Evolutionary conservation across 2,888 invertebrate species (phyloP).

Genomic region (Prenolepis imparis): DNA sequence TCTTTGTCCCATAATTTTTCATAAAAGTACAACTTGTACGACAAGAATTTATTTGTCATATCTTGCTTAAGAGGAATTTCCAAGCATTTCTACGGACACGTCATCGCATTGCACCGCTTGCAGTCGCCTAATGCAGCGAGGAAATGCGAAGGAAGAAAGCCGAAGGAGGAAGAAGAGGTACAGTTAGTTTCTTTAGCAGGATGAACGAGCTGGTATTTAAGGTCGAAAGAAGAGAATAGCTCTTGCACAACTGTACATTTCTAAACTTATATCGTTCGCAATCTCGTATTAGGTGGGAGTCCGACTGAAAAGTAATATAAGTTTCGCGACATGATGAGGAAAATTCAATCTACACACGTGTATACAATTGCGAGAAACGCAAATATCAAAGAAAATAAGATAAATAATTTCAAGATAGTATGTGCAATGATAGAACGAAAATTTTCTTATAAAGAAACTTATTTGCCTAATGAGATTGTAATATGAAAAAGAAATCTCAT

Average conservation of each 20-base stretch:
- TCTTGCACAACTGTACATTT: slow-evolving; percentile 47
- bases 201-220: slow-evolving; percentile 55
- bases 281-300: slow-evolving; percentile 71
- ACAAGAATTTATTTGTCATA: not conserved
- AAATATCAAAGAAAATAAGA: not conserved
- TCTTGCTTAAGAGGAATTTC: not conserved
- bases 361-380: not conserved
- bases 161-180: slow-evolving; percentile 32
- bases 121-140: slow-evolving; percentile 4
- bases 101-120: slow-evolving; percentile 3
- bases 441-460: not conserved
- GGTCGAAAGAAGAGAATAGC: slow-evolving; percentile 46
- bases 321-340: slow-evolving; percentile 66
- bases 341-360: not conserved
- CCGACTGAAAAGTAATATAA: slow-evolving; percentile 75
- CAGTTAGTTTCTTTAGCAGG: slow-evolving; percentile 44
- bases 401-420: not conserved
- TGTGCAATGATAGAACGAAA: not conserved
- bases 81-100: slow-evolving; percentile 4
- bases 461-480: not conserved
- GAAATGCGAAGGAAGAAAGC: slow-evolving; percentile 38
- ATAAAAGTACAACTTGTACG: not conserved
- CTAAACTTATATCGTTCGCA: slow-evolving; percentile 32
- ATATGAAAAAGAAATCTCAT: not conserved
- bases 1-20: not conserved